phyloP scores from a whole-genome alignment of 2,113 vertebrate genomes.

The Vanacampus margaritifer region DNA sequence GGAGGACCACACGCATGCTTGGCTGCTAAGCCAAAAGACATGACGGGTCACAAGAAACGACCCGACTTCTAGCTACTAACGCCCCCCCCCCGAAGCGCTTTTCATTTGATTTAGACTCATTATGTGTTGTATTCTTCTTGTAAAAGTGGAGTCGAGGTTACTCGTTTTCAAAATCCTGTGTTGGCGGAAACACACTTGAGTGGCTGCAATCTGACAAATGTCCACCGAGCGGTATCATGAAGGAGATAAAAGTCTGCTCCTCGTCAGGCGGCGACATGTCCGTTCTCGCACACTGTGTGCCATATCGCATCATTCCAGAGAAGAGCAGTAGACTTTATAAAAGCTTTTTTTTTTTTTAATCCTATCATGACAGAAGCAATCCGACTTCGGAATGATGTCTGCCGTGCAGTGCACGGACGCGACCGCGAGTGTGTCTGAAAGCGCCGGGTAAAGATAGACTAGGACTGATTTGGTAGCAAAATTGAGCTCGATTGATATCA shows the following conservation, averaged over 20 bases:
- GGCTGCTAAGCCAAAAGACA: slow-evolving; percentile 44
- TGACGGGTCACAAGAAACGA: slow-evolving; percentile 39
- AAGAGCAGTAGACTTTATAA: not conserved
- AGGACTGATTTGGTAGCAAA: not conserved
- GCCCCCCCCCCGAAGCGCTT: not conserved
- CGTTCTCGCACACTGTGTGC: not conserved
- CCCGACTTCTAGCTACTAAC: too few relatives aligned
- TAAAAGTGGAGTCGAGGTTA: not conserved
- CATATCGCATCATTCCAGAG: not conserved
- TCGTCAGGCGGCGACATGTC: not conserved
- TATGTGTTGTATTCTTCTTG: not conserved
- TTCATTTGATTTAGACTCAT: not conserved
- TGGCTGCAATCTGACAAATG: not conserved
- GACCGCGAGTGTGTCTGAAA: not conserved
- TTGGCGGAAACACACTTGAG: not conserved
- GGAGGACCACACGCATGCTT: slow-evolving; percentile 19
- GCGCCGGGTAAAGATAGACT: too few relatives aligned
- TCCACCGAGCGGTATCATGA: not conserved
- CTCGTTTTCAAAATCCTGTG: not conserved
- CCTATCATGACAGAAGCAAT: not conserved
- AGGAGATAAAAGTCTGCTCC: not conserved
- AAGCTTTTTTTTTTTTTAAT: not conserved
- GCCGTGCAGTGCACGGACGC: not conserved
- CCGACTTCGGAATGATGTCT: not conserved
- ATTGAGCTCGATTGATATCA: not conserved